phyloP scores from a whole-genome alignment of 2,113 vertebrate genomes.

The Tapirus terrestris region DNA sequence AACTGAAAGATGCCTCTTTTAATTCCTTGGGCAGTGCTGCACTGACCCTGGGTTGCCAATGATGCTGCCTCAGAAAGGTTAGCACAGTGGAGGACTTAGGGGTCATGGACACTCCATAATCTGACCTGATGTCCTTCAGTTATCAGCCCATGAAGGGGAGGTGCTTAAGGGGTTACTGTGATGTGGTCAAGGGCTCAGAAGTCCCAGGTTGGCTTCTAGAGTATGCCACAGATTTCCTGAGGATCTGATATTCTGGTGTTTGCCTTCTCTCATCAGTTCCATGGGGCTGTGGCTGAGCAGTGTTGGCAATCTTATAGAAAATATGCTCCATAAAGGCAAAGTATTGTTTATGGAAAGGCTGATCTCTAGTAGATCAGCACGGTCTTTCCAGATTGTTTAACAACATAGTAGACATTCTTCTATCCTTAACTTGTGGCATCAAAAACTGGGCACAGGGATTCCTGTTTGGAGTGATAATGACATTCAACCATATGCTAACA shows the following conservation, averaged over 20 bases:
- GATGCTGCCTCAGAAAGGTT: neutral
- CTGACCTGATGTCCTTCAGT: neutral
- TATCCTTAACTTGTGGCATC: neutral
- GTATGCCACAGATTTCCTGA: neutral
- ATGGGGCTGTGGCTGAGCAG: neutral
- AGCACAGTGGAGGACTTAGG: neutral
- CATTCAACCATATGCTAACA: neutral
- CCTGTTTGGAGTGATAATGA: neutral
- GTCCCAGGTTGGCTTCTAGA: neutral
- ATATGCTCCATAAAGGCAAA: neutral
- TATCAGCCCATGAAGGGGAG: neutral
- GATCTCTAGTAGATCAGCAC: neutral
- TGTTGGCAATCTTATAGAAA: neutral
- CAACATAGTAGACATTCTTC: neutral
- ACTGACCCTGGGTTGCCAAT: neutral
- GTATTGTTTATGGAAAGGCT: neutral
- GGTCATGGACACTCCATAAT: neutral
- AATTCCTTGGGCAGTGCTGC: rapidly evolving
- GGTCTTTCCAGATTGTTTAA: neutral
- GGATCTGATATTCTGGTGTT: neutral
- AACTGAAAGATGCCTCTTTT: rapidly evolving
- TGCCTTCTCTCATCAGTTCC: neutral
- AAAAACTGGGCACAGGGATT: neutral
- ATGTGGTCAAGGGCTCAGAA: neutral
- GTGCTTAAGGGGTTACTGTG: neutral